Percentiles rank a stretch among this genome's conserved stretches.
phyloP scores from a whole-genome alignment of 1,140 invertebrate genomes.

The Panagrolaimus sp. region DNA sequence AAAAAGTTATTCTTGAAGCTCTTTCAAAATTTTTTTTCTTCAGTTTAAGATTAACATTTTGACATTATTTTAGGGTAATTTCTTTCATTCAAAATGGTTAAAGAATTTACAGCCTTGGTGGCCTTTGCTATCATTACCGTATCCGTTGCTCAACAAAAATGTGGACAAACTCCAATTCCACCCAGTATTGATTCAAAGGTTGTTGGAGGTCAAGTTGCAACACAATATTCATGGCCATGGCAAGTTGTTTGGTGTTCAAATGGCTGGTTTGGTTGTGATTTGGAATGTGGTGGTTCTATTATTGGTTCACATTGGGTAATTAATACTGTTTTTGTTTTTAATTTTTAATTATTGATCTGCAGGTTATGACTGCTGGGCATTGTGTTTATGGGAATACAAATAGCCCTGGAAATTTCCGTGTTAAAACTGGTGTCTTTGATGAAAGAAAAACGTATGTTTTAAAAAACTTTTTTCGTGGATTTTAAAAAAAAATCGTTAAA shows the following conservation, averaged over 20 bases:
- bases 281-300: conserved; percentile 67
- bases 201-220: conserved; percentile 31
- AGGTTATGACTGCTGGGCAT: conserved; percentile 11
- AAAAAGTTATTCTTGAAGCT: no score
- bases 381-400: conserved; percentile 23
- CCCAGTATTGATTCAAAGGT: conserved; percentile 17
- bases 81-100: no score
- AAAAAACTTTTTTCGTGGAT: no score
- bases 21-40: no score
- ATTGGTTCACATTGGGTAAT: conserved; percentile 65
- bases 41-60: no score
- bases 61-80: no score
- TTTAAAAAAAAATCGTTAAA: no score
- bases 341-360: no score
- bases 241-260: conserved; percentile 20
- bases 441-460: not conserved
- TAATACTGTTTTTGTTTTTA: no score
- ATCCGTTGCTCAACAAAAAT: not conserved
- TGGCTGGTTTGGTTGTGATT: conserved; percentile 16
- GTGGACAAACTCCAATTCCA: conserved; percentile 19
- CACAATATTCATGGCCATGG: conserved; percentile 36
- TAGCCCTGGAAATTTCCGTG: conserved; percentile 16
- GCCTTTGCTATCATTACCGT: not conserved
- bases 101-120: no score
- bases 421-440: conserved; percentile 27